Evolutionary conservation across 2,113 vertebrate genomes (phyloP), one percentile per base, ranked within the genome.

Genomic region (Fulmarus glacialis): DNA sequence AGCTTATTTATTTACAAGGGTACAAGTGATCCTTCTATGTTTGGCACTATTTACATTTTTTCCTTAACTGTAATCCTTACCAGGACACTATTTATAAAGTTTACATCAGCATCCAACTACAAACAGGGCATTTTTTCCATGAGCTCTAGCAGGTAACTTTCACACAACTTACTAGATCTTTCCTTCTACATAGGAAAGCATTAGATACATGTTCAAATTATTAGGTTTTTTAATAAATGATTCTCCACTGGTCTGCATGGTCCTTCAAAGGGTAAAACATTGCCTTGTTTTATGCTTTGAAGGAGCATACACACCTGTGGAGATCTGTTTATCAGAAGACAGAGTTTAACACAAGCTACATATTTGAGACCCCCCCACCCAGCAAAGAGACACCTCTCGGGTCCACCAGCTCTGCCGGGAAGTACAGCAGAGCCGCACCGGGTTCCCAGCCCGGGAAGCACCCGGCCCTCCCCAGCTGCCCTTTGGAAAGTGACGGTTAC

Each of bases 151-250:
- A 88, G 66, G 70, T 30, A 73, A 89, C 81, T 75, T 89, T 27
- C 67, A 32, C 66, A 15, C 52, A 82, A 74, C 55, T 58, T 40
- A 16, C 3, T 8, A 21, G 30, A 36, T 20, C 23, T 29, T 43
- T 19, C 5, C 12, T 81, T 20, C 11, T 4, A 7, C 53, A 30
- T 4, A 16, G 5, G 2, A 55, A 67, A 81, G 18, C 62, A 40
- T 6, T 2, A 5, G 8, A 18, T 2, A 4, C 5, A 9, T 2
- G 21, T 1, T 17, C 7, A 30, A 42, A 16, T 20, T 6, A 53
- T 0, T 4, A 13, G 15, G 1, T 0, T 0, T 4, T 18, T 21
- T 3, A 36, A 16, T 4, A 21, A 30, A 4, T 8, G 1, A 8
- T 16, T 9, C 15, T 22, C 40, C 58, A 21, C 4, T 3, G 5